Conservation (phyloP, 2,888 invertebrate species). For the Drosophila melanocephala region DNA sequence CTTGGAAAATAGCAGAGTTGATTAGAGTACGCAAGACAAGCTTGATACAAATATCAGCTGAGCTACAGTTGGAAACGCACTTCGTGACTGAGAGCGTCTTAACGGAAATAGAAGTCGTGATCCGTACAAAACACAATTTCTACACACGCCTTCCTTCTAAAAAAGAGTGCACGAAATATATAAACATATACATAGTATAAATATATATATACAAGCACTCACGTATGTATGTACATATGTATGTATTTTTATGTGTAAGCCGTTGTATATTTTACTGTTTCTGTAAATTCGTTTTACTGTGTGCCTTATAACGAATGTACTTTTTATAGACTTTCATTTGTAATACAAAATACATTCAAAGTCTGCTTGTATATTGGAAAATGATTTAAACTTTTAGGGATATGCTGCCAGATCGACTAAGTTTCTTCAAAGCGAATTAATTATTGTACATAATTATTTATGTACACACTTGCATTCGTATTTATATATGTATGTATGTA, state of each 20-base stretch:
- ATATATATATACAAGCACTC: not conserved
- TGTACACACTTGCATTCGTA: not conserved
- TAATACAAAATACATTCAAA: not conserved
- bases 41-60: not conserved
- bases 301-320: not conserved
- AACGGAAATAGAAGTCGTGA: conserved; percentile 25
- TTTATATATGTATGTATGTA: not conserved
- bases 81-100: not conserved
- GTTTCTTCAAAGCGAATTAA: not conserved
- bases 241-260: not conserved
- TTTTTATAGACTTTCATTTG: not conserved
- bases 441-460: not conserved
- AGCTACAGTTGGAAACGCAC: not conserved
- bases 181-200: not conserved
- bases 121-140: conserved; percentile 15
- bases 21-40: not conserved
- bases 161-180: not conserved
- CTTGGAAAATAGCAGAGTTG: not conserved
- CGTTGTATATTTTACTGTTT: not conserved
- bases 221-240: not conserved
- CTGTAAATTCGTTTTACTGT: not conserved
- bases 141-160: not conserved
- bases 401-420: not conserved
- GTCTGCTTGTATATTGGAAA: not conserved
- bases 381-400: not conserved